Evolutionary conservation across 1,140 invertebrate species (phyloP).

Genomic region (roundworm (Caenorhabditis elegans)): DNA sequence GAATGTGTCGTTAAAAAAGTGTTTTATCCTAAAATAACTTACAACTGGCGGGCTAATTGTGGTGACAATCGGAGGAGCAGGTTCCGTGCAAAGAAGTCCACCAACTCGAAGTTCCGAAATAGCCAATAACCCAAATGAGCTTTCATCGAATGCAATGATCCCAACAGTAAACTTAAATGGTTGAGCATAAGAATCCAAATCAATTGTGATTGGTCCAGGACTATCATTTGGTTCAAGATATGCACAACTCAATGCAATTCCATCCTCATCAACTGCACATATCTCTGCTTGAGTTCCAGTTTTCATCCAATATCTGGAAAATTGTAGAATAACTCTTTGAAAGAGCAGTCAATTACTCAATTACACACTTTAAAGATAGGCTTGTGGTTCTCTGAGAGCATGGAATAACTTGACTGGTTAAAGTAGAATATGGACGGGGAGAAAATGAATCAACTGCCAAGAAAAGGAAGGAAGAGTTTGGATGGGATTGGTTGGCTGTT

Average conservation of each 20-base stretch:
- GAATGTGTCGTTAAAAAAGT: background rate
- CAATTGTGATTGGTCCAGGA: slow-evolving; percentile 46
- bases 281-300: slow-evolving; percentile 48
- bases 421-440: slow-evolving; percentile 40
- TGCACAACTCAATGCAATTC: slow-evolving; percentile 45
- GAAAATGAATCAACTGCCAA: slow-evolving; percentile 46
- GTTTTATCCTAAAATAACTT: background rate
- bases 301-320: slow-evolving; percentile 50
- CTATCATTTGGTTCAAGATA: slow-evolving; percentile 49
- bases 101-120: slow-evolving; percentile 34
- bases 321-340: background rate
- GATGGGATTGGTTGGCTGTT: background rate
- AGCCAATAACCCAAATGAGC: slow-evolving; percentile 35
- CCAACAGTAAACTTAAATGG: slow-evolving; percentile 53
- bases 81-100: slow-evolving; percentile 46
- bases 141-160: slow-evolving; percentile 46
- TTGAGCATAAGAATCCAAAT: slow-evolving; percentile 43
- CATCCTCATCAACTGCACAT: slow-evolving; percentile 46
- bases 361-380: slow-evolving; percentile 39
- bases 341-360: background rate
- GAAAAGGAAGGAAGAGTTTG: slow-evolving; percentile 41
- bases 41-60: slow-evolving; percentile 42
- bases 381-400: slow-evolving; percentile 46
- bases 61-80: slow-evolving; percentile 39
- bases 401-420: slow-evolving; percentile 41